These are phyloP conservation scores for Lottia gigantea DNA, from an alignment of 2,888 invertebrate genomes.

Conservation along the genomic window DNA sequence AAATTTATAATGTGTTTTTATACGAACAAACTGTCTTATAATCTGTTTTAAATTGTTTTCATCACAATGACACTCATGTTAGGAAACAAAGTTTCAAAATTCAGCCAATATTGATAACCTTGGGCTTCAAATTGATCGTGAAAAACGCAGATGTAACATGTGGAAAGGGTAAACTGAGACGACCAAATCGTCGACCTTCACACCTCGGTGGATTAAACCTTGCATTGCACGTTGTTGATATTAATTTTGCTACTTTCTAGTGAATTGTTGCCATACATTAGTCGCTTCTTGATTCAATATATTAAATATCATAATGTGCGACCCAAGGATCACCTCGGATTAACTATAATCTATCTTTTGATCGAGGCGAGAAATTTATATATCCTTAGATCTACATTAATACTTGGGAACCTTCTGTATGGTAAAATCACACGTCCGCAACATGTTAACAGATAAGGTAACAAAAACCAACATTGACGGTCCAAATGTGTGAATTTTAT, in stretches of 20 bases:
- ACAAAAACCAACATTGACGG: no score
- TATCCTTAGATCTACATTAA: no score
- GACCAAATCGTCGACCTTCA: not conserved
- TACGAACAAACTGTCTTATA: not conserved
- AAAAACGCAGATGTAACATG: slow-evolving; percentile 9
- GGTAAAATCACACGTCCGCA: no score
- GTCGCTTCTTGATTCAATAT: not conserved
- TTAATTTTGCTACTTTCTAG: not conserved
- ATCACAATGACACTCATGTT: not conserved
- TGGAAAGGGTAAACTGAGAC: not conserved
- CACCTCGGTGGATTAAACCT: not conserved
- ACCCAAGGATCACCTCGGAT: not conserved
- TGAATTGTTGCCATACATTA: not conserved
- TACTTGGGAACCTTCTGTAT: no score
- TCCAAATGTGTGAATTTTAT: no score
- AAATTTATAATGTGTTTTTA: not conserved
- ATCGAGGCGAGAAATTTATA: no score
- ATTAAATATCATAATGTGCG: not conserved
- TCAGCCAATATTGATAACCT: not conserved
- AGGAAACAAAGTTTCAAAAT: slow-evolving; percentile 3
- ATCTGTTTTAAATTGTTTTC: not conserved
- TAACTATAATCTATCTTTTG: not conserved
- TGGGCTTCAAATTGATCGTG: not conserved
- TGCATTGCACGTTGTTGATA: not conserved
- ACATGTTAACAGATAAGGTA: no score